Evolutionary conservation across 2,797 vertebrate genomes (phyloP).

Genomic region (Zalophus californianus): DNA sequence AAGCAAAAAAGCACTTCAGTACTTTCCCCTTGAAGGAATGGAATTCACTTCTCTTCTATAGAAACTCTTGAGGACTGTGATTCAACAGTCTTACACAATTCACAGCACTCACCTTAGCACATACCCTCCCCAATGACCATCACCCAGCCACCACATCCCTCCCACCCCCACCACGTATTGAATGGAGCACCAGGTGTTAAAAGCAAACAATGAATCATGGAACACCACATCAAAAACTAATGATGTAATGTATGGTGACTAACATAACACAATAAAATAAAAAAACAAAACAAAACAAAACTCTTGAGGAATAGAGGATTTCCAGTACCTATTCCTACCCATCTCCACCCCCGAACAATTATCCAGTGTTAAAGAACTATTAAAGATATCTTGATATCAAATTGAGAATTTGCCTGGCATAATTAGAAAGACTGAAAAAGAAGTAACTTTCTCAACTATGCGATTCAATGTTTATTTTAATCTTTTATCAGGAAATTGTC

Average conservation of each 20-base stretch:
- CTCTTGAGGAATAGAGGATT: not conserved
- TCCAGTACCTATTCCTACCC: not conserved
- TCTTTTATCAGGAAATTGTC: conserved; percentile 1
- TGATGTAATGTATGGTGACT: too few species aligned
- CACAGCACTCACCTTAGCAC: too few species aligned
- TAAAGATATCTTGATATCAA: conserved; percentile 23
- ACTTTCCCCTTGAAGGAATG: not conserved
- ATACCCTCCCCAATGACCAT: too few species aligned
- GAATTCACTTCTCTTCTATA: not conserved
- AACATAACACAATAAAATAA: too few species aligned
- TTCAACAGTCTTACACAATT: too few species aligned
- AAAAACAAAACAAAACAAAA: not conserved
- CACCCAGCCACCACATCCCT: too few species aligned
- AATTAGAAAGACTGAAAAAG: conserved; percentile 14
- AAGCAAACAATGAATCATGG: too few species aligned
- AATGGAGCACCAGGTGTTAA: too few species aligned
- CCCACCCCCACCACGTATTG: too few species aligned
- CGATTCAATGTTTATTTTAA: not conserved
- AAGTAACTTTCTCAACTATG: not conserved
- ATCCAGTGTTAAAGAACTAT: not conserved
- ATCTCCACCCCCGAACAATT: not conserved
- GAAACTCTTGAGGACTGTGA: not conserved
- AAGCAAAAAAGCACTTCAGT: not conserved
- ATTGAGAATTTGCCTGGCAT: not conserved
- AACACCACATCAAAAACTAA: too few species aligned